Percentiles rank a stretch among this genome's conserved stretches.
These are phyloP conservation scores for Thamnophis elegans DNA, from an alignment of 2,797 vertebrate genomes.

Conservation along the genomic window DNA sequence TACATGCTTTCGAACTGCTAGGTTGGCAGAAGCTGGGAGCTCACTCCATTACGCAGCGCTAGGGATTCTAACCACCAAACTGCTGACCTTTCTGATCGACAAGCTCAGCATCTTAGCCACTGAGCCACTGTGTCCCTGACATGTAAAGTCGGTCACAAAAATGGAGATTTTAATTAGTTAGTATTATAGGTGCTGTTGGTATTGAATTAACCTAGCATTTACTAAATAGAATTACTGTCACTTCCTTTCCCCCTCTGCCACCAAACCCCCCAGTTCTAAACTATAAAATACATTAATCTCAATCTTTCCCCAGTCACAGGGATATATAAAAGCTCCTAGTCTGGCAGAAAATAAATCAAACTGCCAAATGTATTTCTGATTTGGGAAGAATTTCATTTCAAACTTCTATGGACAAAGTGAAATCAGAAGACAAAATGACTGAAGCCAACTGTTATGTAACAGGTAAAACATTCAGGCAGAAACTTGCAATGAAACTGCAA, in stretches of 20 bases:
- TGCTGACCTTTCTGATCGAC: too few relatives aligned
- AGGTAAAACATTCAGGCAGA: background rate
- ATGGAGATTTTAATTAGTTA: background rate
- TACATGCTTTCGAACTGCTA: too few relatives aligned
- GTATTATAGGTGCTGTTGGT: background rate
- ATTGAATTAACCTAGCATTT: background rate
- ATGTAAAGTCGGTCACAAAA: background rate
- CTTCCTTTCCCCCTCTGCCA: background rate
- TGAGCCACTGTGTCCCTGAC: background rate
- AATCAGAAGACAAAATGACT: background rate
- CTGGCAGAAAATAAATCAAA: background rate
- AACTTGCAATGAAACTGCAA: constrained; percentile 11
- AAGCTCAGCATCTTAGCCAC: too few relatives aligned
- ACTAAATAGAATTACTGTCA: background rate
- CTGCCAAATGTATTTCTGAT: background rate
- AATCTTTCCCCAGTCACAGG: background rate
- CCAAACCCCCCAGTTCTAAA: background rate
- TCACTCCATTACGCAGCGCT: too few relatives aligned
- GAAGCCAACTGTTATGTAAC: background rate
- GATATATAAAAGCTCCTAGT: background rate
- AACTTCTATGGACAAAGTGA: background rate
- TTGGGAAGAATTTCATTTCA: background rate
- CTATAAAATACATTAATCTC: background rate
- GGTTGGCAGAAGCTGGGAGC: too few relatives aligned
- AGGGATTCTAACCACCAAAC: too few relatives aligned